Conservation (phyloP, 2,888 invertebrate species). For the Diloba caeruleocephala region DNA sequence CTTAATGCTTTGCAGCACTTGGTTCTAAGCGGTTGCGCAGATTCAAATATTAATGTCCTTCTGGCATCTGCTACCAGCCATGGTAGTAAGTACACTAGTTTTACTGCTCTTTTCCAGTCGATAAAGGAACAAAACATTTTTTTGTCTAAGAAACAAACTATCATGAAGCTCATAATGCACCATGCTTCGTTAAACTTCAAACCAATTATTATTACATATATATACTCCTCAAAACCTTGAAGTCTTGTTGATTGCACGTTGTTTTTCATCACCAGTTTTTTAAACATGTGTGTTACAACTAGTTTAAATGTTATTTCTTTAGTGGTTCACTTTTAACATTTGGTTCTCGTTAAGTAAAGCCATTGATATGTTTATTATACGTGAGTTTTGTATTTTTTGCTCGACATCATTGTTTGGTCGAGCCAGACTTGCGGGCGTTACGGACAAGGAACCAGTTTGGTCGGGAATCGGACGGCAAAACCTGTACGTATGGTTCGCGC, state of each 20-base stretch:
- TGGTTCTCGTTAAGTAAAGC: constrained; percentile 45
- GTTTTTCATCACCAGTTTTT: constrained; percentile 30
- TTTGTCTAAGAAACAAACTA: constrained; percentile 5
- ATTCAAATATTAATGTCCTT: constrained; percentile 44
- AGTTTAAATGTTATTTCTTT: constrained; percentile 34
- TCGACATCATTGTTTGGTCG: constrained; percentile 64
- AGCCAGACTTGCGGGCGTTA: constrained; percentile 83
- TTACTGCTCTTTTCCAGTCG: constrained; percentile 7
- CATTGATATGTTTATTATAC: constrained; percentile 60
- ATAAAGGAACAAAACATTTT: neutral
- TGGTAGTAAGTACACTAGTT: constrained; percentile 26
- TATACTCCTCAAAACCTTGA: constrained; percentile 34
- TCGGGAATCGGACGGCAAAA: constrained; percentile 57
- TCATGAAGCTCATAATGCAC: constrained; percentile 13
- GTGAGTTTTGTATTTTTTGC: constrained; percentile 66
- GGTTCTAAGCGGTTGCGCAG: constrained; percentile 16
- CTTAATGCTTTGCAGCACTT: constrained; percentile 34
- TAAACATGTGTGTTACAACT: constrained; percentile 35
- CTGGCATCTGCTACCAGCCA: constrained; percentile 37
- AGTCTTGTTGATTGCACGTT: constrained; percentile 25
- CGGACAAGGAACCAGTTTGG: constrained; percentile 77
- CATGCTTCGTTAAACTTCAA: constrained; percentile 44
- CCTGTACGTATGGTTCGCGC: constrained; percentile 45
- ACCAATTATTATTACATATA: constrained; percentile 31
- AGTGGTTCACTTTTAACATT: constrained; percentile 44